A percentile compares a stretch with the other conserved stretches of the same genome.
phyloP scores from a whole-genome alignment of 2,113 vertebrate genomes.

The Siniperca knerii region DNA sequence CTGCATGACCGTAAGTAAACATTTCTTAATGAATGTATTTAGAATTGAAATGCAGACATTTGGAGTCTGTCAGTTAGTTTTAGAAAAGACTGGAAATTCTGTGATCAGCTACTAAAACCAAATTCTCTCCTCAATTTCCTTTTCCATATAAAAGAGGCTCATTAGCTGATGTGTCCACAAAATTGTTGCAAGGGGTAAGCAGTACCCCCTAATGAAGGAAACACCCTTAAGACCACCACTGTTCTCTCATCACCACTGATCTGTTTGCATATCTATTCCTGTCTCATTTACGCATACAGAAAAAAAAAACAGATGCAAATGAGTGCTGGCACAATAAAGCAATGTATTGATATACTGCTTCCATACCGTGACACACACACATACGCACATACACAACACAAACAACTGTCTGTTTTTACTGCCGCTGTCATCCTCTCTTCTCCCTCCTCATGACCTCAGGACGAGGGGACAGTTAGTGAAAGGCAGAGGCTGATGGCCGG shows the following conservation, averaged over 20 bases:
- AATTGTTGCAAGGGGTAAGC: slow-evolving; percentile 34
- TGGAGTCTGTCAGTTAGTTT: slow-evolving; percentile 8
- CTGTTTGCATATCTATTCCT: slow-evolving; percentile 77
- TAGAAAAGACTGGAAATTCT: slow-evolving; percentile 1
- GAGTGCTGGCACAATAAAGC: slow-evolving; percentile 71
- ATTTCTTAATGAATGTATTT: neutral
- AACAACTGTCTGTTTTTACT: slow-evolving; percentile 49
- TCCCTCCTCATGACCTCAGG: slow-evolving; percentile 34
- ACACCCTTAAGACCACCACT: slow-evolving; percentile 64
- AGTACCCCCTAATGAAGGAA: slow-evolving; percentile 47
- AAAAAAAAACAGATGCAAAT: slow-evolving; percentile 76
- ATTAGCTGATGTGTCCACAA: slow-evolving; percentile 42
- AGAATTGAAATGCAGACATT: neutral
- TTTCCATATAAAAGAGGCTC: slow-evolving; percentile 31
- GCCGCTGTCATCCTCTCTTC: slow-evolving; percentile 56
- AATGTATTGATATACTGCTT: slow-evolving; percentile 77
- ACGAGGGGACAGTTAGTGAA: slow-evolving; percentile 40
- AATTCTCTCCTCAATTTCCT: slow-evolving; percentile 35
- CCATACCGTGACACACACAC: slow-evolving; percentile 27
- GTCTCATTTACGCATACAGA: slow-evolving; percentile 66
- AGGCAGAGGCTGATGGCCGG: slow-evolving; percentile 54
- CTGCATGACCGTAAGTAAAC: neutral
- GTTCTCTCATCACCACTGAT: slow-evolving; percentile 68
- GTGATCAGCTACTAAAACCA: neutral
- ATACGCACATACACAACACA: slow-evolving; percentile 33